Conservation (phyloP, 2,888 invertebrate genomes). For the Apotomis turbidana region DNA sequence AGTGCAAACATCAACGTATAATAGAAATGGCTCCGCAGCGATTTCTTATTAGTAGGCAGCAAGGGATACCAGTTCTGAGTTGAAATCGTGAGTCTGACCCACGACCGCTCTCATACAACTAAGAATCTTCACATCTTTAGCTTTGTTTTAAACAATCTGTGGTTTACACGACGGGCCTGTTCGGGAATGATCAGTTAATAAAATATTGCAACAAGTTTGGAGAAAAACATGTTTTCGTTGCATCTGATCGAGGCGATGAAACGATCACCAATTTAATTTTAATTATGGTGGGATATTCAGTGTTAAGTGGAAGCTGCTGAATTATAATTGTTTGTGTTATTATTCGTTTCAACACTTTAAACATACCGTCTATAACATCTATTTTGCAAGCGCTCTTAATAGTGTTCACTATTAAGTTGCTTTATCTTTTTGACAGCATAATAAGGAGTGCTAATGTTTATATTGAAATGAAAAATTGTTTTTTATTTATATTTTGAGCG, state of each 20-base stretch:
- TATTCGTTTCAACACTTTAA: no score
- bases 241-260: not conserved
- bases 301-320: not conserved
- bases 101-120: conserved; percentile 36
- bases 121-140: conserved; percentile 26
- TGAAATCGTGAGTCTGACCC: conserved; percentile 42
- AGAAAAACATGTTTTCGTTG: not conserved
- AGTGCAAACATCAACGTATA: conserved; percentile 44
- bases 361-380: no score
- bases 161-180: conserved; percentile 11
- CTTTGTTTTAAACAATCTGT: conserved; percentile 27
- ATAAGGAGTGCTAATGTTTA: no score
- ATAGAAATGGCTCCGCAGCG: conserved; percentile 39
- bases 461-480: no score
- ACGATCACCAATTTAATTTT: not conserved
- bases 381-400: no score
- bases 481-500: no score
- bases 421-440: no score
- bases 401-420: no score
- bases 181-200: not conserved
- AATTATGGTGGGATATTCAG: not conserved
- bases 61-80: conserved; percentile 41
- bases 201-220: not conserved
- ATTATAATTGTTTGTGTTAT: not conserved
- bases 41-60: conserved; percentile 33